These are phyloP conservation scores for Bradysia coprophila DNA, from an alignment of 1,140 invertebrate genomes.

Conservation along the genomic window DNA sequence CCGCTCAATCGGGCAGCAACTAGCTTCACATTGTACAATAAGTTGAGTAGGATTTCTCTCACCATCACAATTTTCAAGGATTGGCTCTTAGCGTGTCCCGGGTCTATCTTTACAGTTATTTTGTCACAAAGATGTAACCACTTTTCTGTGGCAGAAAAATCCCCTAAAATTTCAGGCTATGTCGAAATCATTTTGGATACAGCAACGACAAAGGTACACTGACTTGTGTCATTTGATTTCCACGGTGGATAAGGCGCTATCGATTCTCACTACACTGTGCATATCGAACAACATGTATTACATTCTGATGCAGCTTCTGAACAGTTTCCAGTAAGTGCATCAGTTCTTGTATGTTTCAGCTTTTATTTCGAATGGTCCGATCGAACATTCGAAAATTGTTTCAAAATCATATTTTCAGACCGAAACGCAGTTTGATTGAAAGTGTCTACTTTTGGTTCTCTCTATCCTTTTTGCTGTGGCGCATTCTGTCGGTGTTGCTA, in stretches of 20 bases:
- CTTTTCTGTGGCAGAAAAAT: too few species aligned
- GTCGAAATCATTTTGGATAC: neutral
- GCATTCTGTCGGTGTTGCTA: neutral
- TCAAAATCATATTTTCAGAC: neutral
- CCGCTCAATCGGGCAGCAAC: too few species aligned
- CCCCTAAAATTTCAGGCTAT: neutral
- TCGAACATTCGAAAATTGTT: too few species aligned
- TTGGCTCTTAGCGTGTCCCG: too few species aligned
- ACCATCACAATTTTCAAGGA: too few species aligned
- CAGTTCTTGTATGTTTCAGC: too few species aligned
- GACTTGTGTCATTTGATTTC: neutral
- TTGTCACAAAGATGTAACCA: too few species aligned
- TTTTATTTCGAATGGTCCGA: too few species aligned
- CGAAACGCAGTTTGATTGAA: neutral
- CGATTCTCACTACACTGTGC: neutral
- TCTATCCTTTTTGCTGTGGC: neutral
- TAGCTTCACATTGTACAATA: too few species aligned
- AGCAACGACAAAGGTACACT: neutral
- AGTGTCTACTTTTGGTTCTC: constrained; percentile 1
- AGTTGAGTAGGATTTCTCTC: too few species aligned
- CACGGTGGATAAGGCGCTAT: neutral
- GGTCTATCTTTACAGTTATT: too few species aligned
- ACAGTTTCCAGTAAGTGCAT: constrained; percentile 2
- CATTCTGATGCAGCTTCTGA: neutral
- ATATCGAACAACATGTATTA: constrained; percentile 1